These are phyloP conservation scores for Drosophila colorata DNA, from an alignment of 2,888 invertebrate genomes.

Conservation along the genomic window DNA sequence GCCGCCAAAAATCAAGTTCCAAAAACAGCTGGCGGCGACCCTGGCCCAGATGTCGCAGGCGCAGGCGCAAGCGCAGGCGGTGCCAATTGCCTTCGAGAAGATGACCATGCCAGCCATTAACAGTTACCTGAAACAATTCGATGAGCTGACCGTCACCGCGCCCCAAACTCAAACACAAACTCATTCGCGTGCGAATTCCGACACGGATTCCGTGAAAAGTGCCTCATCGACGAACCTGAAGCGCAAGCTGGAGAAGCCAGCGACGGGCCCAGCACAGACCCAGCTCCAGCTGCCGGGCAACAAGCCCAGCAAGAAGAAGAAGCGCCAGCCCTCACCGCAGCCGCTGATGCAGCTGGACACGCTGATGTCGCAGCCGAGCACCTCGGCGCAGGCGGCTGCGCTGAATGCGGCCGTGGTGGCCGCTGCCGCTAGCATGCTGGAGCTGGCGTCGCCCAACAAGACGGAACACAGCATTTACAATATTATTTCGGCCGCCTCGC, in stretches of 20 bases:
- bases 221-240: slow-evolving; percentile 63
- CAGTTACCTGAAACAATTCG: slow-evolving; percentile 56
- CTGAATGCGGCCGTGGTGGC: slow-evolving; percentile 46
- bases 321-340: slow-evolving; percentile 20
- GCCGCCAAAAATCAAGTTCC: slow-evolving; percentile 61
- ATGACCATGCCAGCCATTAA: slow-evolving; percentile 41
- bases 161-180: slow-evolving; percentile 35
- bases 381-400: slow-evolving; percentile 64
- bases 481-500: slow-evolving; percentile 63
- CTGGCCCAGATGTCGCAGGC: slow-evolving; percentile 43
- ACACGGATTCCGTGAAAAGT: slow-evolving; percentile 73
- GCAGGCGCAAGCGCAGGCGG: slow-evolving; percentile 1
- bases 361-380: slow-evolving; percentile 55
- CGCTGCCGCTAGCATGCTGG: slow-evolving; percentile 51
- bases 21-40: slow-evolving; percentile 48
- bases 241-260: slow-evolving; percentile 35
- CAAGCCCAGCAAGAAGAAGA: slow-evolving; percentile 53
- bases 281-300: slow-evolving; percentile 9
- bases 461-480: slow-evolving; percentile 84
- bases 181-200: slow-evolving; percentile 69
- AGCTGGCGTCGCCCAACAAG: slow-evolving; percentile 76
- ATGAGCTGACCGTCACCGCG: slow-evolving; percentile 55
- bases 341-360: slow-evolving; percentile 44
- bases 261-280: slow-evolving; percentile 9
- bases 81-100: slow-evolving; percentile 40